A percentile compares a stretch with the other conserved stretches of the same genome.
Evolutionary conservation across 2,888 invertebrate species (phyloP).

Genomic region (Ophion ventricosus): DNA sequence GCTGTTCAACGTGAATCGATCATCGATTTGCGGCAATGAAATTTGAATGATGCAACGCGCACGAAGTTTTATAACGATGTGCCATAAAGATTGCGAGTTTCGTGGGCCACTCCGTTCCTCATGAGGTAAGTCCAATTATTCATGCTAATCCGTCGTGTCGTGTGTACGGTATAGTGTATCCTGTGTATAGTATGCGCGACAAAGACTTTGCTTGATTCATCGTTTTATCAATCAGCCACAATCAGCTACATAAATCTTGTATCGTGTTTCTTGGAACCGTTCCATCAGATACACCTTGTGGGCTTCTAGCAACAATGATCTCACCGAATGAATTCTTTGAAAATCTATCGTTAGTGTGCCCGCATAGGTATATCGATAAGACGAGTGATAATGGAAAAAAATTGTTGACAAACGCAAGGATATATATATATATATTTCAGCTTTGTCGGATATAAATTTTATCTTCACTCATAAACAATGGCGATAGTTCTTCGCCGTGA

Average conservation of each 20-base stretch:
- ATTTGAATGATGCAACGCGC: background rate
- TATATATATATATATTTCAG: background rate
- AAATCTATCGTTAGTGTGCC: background rate
- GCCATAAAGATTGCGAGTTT: background rate
- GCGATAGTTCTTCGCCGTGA: background rate
- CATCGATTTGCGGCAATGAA: background rate
- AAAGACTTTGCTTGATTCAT: too few relatives aligned
- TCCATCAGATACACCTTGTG: background rate
- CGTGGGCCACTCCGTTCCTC: conserved; percentile 27
- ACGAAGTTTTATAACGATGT: background rate
- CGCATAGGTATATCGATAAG: background rate
- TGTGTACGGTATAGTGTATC: background rate
- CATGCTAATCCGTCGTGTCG: background rate
- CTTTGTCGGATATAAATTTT: background rate
- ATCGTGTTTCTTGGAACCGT: background rate
- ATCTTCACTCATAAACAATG: background rate
- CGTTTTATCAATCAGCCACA: background rate
- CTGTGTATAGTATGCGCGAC: background rate
- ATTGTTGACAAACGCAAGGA: background rate
- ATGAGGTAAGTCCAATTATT: conserved; percentile 41
- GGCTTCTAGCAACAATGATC: background rate
- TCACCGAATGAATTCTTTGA: background rate
- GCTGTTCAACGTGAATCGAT: background rate
- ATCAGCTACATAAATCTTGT: background rate
- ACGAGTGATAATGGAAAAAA: too few relatives aligned